Evolutionary conservation across 2,888 invertebrate species (phyloP), one percentile per base, ranked within the genome.

Genomic region (Azorinus chamasolen): DNA sequence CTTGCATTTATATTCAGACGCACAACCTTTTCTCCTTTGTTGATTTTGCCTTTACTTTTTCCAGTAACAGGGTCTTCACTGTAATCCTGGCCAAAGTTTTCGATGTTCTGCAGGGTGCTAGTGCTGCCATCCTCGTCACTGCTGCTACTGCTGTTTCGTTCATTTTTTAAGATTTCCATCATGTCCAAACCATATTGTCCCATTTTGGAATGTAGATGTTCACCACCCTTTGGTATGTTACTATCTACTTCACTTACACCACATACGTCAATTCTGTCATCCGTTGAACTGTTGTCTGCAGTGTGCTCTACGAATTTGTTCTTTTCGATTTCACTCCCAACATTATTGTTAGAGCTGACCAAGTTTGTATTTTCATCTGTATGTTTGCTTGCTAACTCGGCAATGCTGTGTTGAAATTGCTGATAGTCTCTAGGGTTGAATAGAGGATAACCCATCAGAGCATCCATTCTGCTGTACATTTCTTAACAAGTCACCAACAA

Each of bases 1-100:
- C 94, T 86, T 6, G 93, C 93, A 86, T 94, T 94, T 50, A 94
- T 91, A 83, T 89, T 90, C 54, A 92, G 79, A 3, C 92, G 81
- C 14, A 91, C 89, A 4, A 74, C 55, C 63, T 88, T 88, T 39
- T 85, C 84, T 16, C 73, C 71, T 39, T 75, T 79, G 45, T 61
- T 77, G 24, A 77, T 83, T 57, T 71, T 71, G 32, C 41, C 12
- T 37, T 65, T 79, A 20, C 50, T 58, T 63, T 80, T 84, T 39
- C 78, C 74, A 4, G 43, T 51, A 10, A 81, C 57, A 1, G 37
- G 62, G 32, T 77, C 64, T 37, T 83, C 79, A 0, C 55, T 75
- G 68, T 82, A 85, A 25, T 64, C 68, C 59, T 80, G 78, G 6
- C 77, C 79, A 16, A 83, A 61, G 20, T 55, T 63, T 4, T 70